A percentile compares a stretch with the other conserved stretches of the same genome.
Evolutionary conservation across 2,888 invertebrate species (phyloP).

Genomic region (Ryuthela nishihirai): DNA sequence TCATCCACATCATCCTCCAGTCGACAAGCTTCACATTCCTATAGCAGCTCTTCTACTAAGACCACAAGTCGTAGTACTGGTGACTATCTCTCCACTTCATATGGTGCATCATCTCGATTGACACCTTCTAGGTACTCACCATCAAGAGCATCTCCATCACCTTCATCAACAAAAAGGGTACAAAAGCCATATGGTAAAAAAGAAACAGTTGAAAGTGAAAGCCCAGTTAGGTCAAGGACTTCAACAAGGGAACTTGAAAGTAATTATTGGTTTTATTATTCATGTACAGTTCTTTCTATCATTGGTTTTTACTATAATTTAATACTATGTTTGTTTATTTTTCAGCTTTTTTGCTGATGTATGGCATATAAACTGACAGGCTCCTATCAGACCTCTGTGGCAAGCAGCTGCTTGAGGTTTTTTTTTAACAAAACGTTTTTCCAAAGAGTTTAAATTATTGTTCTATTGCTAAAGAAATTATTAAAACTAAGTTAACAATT

Average conservation of each 20-base stretch:
- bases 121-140: conserved; percentile 17
- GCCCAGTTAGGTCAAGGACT: conserved; percentile 80
- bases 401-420: too few species aligned
- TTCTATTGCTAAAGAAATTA: too few species aligned
- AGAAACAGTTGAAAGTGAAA: conserved; percentile 60
- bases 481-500: too few species aligned
- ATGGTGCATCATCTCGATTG: conserved; percentile 14
- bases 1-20: conserved; percentile 22
- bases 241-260: conserved; percentile 83
- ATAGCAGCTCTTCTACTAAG: conserved; percentile 27
- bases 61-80: conserved; percentile 21
- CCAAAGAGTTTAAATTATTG: too few species aligned
- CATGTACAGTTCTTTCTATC: too few species aligned
- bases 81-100: conserved; percentile 16
- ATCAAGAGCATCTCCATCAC: conserved; percentile 48
- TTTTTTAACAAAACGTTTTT: too few species aligned
- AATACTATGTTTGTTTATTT: too few species aligned
- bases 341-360: too few species aligned
- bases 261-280: too few species aligned
- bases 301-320: too few species aligned
- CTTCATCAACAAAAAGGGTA: conserved; percentile 43
- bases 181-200: conserved; percentile 61
- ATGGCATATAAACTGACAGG: too few species aligned
- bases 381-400: too few species aligned
- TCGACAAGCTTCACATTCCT: conserved; percentile 17